phyloP scores from a whole-genome alignment of 2,797 vertebrate genomes.

The Poeciliopsis infans region DNA sequence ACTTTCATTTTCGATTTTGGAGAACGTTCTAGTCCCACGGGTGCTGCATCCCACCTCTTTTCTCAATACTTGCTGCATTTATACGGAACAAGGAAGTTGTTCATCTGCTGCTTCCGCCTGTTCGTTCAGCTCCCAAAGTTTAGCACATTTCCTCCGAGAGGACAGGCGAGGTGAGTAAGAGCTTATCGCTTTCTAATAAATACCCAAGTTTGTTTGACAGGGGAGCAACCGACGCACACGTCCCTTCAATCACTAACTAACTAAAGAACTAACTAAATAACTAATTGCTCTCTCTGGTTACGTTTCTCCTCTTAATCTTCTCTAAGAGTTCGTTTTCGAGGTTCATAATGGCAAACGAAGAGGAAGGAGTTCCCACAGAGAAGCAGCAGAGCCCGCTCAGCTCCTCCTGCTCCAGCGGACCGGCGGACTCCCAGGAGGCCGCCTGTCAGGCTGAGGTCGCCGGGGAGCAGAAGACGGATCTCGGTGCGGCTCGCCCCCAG shows the following conservation, averaged over 20 bases:
- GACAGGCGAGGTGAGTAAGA: not conserved
- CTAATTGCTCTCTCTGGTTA: not conserved
- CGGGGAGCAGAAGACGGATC: not conserved
- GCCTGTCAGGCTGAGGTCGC: no score
- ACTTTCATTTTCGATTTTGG: not conserved
- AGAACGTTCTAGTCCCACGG: not conserved
- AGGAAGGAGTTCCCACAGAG: not conserved
- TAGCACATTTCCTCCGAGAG: not conserved
- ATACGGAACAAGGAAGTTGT: slow-evolving; percentile 15
- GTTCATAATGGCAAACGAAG: not conserved
- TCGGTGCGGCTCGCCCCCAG: not conserved
- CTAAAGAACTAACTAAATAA: no score
- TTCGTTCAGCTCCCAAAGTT: not conserved
- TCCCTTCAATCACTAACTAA: not conserved
- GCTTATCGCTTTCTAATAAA: not conserved
- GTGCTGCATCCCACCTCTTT: not conserved
- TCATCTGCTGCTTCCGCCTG: not conserved
- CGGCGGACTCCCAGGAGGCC: not conserved
- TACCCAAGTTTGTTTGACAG: not conserved
- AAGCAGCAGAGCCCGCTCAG: not conserved
- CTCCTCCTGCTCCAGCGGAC: not conserved
- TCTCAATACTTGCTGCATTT: not conserved
- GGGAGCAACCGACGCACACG: not conserved
- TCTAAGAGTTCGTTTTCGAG: not conserved
- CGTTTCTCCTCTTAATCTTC: not conserved